These are phyloP conservation scores for Dasypogon diadema DNA, from an alignment of 2,888 invertebrate species.

Conservation along the genomic window DNA sequence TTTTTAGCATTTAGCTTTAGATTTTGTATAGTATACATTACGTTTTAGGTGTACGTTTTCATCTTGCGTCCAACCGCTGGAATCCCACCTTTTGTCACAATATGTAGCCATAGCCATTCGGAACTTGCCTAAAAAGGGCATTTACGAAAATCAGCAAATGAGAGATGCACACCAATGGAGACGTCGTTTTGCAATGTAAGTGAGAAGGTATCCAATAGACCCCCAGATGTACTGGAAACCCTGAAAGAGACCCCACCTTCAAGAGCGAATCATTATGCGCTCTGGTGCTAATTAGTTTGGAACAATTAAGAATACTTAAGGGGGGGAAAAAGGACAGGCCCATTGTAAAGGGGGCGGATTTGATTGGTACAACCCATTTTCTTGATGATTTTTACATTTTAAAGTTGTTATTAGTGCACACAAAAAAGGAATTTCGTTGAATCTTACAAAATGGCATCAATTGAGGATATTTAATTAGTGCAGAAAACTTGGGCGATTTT, in stretches of 20 bases:
- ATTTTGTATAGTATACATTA: too few relatives aligned
- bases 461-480: too few relatives aligned
- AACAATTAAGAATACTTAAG: constrained; percentile 20
- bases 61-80: not conserved
- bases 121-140: constrained; percentile 44
- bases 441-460: too few relatives aligned
- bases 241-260: constrained; percentile 35
- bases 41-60: too few relatives aligned
- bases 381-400: too few relatives aligned
- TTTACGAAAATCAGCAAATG: constrained; percentile 48
- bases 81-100: too few relatives aligned
- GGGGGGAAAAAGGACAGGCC: constrained; percentile 3
- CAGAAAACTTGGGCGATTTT: too few relatives aligned
- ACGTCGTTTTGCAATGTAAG: constrained; percentile 4
- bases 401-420: too few relatives aligned
- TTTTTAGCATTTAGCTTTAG: too few relatives aligned
- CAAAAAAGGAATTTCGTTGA: too few relatives aligned
- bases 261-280: constrained; percentile 41
- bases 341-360: constrained; percentile 37
- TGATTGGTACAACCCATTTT: constrained; percentile 12
- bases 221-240: too few relatives aligned
- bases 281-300: constrained; percentile 38
- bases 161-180: constrained; percentile 42
- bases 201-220: not conserved
- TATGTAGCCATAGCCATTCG: constrained; percentile 2